Conservation (phyloP, 30 jellyfish, hydroid and myxozoan species). For the Pseudorhiza aurosa region DNA sequence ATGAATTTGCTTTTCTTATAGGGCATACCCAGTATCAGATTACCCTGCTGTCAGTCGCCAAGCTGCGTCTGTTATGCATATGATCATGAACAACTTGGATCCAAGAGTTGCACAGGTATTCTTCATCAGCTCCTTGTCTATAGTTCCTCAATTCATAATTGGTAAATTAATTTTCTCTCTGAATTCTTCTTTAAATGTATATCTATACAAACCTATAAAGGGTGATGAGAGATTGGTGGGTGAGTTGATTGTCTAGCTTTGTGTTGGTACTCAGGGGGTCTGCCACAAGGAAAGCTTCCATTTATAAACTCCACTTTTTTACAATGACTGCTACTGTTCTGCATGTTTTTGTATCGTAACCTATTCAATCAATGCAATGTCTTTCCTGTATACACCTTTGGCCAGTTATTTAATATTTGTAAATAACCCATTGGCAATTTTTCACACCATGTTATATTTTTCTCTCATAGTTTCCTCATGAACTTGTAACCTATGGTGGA, state of each 20-base stretch:
- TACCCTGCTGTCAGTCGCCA: conserved; percentile 90
- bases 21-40: conserved; percentile 92
- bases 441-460: not conserved
- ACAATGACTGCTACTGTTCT: no score
- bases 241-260: no score
- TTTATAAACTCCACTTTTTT: no score
- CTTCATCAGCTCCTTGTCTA: conserved; percentile 51
- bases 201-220: no score
- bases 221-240: no score
- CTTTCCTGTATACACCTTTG: no score
- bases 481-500: conserved; percentile 95
- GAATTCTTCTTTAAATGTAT: not conserved
- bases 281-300: no score
- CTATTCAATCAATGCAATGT: no score
- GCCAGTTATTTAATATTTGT: no score
- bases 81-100: conserved; percentile 98
- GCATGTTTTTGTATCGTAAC: no score
- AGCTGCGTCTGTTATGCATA: conserved; percentile 96
- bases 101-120: conserved; percentile 97
- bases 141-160: not conserved
- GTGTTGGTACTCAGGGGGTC: no score
- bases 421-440: not conserved
- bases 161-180: not conserved
- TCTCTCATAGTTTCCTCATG: conserved; percentile 92
- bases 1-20: not conserved